These are phyloP conservation scores for Aricia agestis DNA, from an alignment of 1,140 invertebrate species.

Conservation along the genomic window DNA sequence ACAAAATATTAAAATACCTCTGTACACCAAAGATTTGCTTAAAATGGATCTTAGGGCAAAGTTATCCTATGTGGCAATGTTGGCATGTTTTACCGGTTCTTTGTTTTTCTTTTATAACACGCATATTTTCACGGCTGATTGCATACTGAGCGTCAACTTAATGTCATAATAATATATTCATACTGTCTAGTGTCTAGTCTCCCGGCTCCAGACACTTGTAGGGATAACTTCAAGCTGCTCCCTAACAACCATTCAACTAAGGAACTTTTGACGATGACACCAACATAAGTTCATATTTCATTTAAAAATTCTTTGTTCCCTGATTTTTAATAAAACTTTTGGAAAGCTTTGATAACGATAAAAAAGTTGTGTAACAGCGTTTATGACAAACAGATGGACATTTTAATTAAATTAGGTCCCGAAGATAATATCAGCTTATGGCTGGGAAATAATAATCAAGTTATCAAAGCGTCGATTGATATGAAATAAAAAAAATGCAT, in stretches of 20 bases:
- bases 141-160: neutral
- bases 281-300: neutral
- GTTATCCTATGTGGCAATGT: too few species aligned
- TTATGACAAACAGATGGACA: neutral
- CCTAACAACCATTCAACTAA: neutral
- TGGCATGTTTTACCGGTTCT: neutral
- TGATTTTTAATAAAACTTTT: neutral
- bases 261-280: too few species aligned
- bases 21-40: too few species aligned
- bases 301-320: neutral
- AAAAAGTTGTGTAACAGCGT: too few species aligned
- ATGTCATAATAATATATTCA: conserved; percentile 1
- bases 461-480: neutral
- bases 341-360: neutral
- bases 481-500: too few species aligned
- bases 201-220: neutral
- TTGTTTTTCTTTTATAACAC: neutral
- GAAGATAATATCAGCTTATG: neutral
- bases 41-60: too few species aligned
- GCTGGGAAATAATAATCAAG: neutral
- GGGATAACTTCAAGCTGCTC: neutral
- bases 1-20: too few species aligned
- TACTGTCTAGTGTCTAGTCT: neutral
- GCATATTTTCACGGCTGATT: neutral
- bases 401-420: neutral